Percentiles rank a stretch among this genome's conserved stretches.
Conservation (phyloP, 2,113 vertebrate species). For the Illadopsis cleaveri region DNA sequence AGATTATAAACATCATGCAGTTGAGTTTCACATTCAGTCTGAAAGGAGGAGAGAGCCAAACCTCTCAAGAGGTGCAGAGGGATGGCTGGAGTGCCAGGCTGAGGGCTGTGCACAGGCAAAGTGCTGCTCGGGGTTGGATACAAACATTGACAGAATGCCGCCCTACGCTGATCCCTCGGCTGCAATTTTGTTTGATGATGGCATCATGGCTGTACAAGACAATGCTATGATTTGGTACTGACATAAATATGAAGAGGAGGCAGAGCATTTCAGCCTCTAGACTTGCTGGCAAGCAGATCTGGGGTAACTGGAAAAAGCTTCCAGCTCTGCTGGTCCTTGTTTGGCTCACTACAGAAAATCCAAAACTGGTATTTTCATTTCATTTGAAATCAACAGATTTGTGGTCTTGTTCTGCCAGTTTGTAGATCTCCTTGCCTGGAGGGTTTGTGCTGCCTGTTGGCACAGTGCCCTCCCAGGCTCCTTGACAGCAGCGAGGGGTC, state of each 20-base stretch:
- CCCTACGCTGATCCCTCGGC: neutral
- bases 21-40: neutral
- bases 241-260: neutral
- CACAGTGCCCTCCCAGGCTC: fast-evolving
- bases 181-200: neutral
- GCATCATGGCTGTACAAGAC: neutral
- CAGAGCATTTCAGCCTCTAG: neutral
- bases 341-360: neutral
- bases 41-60: neutral
- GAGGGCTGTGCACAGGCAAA: neutral
- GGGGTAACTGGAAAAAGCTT: neutral
- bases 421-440: neutral
- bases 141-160: fast-evolving
- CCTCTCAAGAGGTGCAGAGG: neutral
- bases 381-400: neutral
- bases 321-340: neutral
- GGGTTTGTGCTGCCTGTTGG: neutral
- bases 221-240: neutral
- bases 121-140: neutral
- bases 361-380: neutral
- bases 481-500: fast-evolving
- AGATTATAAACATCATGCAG: neutral
- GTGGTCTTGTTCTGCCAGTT: neutral
- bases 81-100: neutral
- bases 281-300: neutral